A percentile compares a stretch with the other conserved stretches of the same genome.
Conservation (phyloP, 2,888 invertebrate species). For the Hemaris fuciformis region DNA sequence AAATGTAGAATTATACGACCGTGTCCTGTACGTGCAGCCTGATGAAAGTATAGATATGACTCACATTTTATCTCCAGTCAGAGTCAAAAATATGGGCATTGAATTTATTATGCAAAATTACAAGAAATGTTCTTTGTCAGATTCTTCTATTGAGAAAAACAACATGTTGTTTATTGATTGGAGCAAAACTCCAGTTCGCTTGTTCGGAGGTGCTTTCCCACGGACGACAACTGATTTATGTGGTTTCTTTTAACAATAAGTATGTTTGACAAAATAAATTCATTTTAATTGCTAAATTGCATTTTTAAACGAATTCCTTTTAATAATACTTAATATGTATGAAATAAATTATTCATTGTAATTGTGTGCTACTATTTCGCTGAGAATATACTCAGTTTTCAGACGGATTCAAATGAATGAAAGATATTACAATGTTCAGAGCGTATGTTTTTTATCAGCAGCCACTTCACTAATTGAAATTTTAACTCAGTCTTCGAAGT, state of each 20-base stretch:
- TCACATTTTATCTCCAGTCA: slow-evolving; percentile 59
- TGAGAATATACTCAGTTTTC: too few species aligned
- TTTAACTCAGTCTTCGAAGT: too few species aligned
- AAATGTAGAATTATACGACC: slow-evolving; percentile 59
- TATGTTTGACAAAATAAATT: neutral
- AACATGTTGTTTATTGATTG: slow-evolving; percentile 80
- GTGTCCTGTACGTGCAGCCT: slow-evolving; percentile 57
- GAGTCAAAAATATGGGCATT: slow-evolving; percentile 55
- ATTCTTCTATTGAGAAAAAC: slow-evolving; percentile 48
- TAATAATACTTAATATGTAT: neutral
- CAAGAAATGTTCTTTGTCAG: slow-evolving; percentile 61
- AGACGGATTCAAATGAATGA: too few species aligned
- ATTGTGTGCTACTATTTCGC: too few species aligned
- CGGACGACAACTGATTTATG: slow-evolving; percentile 82
- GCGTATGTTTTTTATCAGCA: too few species aligned
- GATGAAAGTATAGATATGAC: slow-evolving; percentile 64
- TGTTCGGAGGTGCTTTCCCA: slow-evolving; percentile 85
- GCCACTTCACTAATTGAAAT: too few species aligned
- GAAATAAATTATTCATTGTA: too few species aligned
- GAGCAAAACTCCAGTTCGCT: slow-evolving; percentile 84
- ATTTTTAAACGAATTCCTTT: neutral
- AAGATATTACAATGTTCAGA: too few species aligned
- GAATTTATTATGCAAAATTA: slow-evolving; percentile 66
- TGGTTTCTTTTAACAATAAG: slow-evolving; percentile 71
- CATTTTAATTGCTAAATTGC: neutral